These are phyloP conservation scores for Arnoldichthys spilopterus DNA, from an alignment of 2,797 vertebrate species.

Conservation along the genomic window DNA sequence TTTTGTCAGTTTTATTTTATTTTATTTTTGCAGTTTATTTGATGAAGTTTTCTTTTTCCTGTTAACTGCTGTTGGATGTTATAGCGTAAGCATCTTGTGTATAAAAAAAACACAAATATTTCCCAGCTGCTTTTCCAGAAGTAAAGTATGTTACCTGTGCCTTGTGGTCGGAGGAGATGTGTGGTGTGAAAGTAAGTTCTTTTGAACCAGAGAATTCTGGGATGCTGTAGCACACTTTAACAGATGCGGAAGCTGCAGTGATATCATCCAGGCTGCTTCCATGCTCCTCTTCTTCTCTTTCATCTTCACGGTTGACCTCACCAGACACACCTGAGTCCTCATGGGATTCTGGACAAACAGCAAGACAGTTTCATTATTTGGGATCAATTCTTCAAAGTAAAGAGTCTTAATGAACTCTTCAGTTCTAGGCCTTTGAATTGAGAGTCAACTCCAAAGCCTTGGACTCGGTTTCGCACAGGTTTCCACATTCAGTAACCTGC, in stretches of 20 bases:
- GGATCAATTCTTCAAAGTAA: too few relatives aligned
- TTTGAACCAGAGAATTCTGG: constrained; percentile 30
- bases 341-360: not conserved
- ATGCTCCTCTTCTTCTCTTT: not conserved
- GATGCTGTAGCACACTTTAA: constrained; percentile 63
- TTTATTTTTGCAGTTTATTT: too few relatives aligned
- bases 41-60: too few relatives aligned
- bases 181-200: constrained; percentile 30
- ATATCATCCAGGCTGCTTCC: constrained; percentile 30
- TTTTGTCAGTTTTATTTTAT: too few relatives aligned
- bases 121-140: not conserved
- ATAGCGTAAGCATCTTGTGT: too few relatives aligned
- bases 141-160: constrained; percentile 24
- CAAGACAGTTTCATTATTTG: not conserved
- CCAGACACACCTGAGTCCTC: constrained; percentile 35
- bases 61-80: too few relatives aligned
- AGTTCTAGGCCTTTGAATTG: too few relatives aligned
- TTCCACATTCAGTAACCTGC: too few relatives aligned
- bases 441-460: too few relatives aligned
- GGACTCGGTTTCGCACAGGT: too few relatives aligned
- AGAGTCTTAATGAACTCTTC: too few relatives aligned
- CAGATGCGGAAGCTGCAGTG: constrained; percentile 8
- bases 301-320: constrained; percentile 32
- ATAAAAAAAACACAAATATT: not conserved
- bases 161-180: not conserved